These are phyloP conservation scores for Pempheris klunzingeri DNA, from an alignment of 2,797 vertebrate genomes.

Conservation along the genomic window DNA sequence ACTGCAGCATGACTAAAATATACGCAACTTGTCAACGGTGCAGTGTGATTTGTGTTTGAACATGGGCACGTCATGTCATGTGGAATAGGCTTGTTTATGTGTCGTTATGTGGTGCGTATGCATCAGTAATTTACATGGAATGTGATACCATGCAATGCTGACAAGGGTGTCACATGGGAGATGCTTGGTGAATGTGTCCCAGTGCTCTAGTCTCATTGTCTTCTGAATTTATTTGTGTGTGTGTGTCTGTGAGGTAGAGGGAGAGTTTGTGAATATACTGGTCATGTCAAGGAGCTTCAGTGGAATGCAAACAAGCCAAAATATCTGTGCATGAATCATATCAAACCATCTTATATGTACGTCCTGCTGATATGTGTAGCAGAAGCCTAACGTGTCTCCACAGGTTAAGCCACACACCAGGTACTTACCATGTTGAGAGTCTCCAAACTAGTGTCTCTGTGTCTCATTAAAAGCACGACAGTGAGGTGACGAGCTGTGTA, in stretches of 20 bases:
- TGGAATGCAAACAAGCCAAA: slow-evolving; percentile 37
- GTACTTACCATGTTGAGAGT: slow-evolving; percentile 32
- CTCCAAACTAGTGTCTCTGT: slow-evolving; percentile 26
- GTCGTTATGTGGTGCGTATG: slow-evolving; percentile 19
- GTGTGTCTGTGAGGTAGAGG: slow-evolving; percentile 3
- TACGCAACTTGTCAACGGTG: no score
- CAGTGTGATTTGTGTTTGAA: no score
- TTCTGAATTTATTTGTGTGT: slow-evolving; percentile 19
- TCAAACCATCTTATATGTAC: slow-evolving; percentile 25
- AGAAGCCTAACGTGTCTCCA: slow-evolving; percentile 13
- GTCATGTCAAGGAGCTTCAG: slow-evolving; percentile 36
- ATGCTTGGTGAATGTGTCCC: slow-evolving; percentile 13
- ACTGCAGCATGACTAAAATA: slow-evolving; percentile 7
- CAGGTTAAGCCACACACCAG: slow-evolving; percentile 20
- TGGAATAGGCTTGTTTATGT: slow-evolving; percentile 31
- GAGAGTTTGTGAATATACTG: slow-evolving; percentile 39
- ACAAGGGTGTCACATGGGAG: slow-evolving; percentile 43
- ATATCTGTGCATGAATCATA: slow-evolving; percentile 36
- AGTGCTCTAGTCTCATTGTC: slow-evolving; percentile 18
- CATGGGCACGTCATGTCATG: no score
- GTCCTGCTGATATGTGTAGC: not conserved
- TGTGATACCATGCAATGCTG: slow-evolving; percentile 11
- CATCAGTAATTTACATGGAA: slow-evolving; percentile 44
- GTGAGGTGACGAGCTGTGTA: slow-evolving; percentile 14
- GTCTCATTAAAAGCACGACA: slow-evolving; percentile 50